Evolutionary conservation across 2,888 invertebrate species (phyloP), one percentile per base, ranked within the genome.

Genomic region (Minunthozetes semirufus): DNA sequence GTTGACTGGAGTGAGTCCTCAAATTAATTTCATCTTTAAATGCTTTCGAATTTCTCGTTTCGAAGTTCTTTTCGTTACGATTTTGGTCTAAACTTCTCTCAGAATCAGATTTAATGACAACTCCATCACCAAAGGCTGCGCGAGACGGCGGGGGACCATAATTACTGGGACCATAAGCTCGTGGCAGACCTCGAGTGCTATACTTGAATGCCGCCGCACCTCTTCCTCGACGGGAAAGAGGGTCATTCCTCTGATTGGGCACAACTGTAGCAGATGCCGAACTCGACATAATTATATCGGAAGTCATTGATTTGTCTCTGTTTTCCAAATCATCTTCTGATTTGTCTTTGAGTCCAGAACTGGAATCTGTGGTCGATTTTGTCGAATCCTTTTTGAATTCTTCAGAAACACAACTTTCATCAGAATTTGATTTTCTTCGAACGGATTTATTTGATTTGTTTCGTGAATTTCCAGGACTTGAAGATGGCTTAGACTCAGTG

Each of bases 121-220:
- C 5, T 25, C 70, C 76, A 59, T 80, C 80, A 15, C 78, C 77
- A 77, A 91, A 91, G 8, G 90, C 90, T 81, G 89, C 90, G 81
- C 90, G 90, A 48, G 89, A 88, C 75, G 90, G 88, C 0, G 90
- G 91, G n/a, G 90, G 90, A 0, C 91, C 90, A 82, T 91, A 91
- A 6, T 89, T 89, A 78, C 86, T 86, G 75, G 88, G 80, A 66
- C 80, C 80, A 77, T 80, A 79, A 76, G 83, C 81, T 68, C 81
- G 78, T 72, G 80, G 74, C 73, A 78, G 79, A 53, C 82, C 82
- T 78, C 81, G 80, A 71, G 80, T 77, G 71, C 75, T 77, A 29
- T 22, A 25, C 46, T 75, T 53, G 48, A 78, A 77, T 27, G 78
- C 77, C 9, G 76, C 74, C 38, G 76, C 80, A 74, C 75, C 77